Evolutionary conservation across 2,888 invertebrate genomes (phyloP), one percentile per base, ranked within the genome.

Genomic region (Lissocephala sabroskyi): DNA sequence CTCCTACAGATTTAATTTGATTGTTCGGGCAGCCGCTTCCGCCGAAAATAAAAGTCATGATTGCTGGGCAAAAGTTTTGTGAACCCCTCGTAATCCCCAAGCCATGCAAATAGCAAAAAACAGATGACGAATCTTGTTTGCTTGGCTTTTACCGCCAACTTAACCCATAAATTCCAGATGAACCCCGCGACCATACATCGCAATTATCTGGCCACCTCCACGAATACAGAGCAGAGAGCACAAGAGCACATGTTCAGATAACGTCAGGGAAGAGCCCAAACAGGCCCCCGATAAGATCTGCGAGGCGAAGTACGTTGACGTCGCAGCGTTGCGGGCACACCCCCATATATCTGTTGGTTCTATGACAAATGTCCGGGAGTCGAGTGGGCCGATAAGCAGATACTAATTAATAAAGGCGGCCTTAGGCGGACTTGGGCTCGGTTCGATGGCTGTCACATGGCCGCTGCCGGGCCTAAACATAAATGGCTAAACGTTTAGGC

Each of bases 161-260:
- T n/a, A n/a, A n/a, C 17, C 52, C 76, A 62, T 76, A 68, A 76
- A 73, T 65, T 55, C 56, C 54, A 49, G 67, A 68, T 73, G 73
- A 64, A 59, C 53, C 48, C 13, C 35, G 10, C 35, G n/a, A n/a
- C n/a, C n/a, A n/a, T n/a, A n/a, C n/a, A n/a, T n/a, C n/a, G n/a
- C 35, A 35, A 35, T 16, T 35, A 16, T 35, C 13, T 35, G 10
- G 30, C 30, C n/a, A n/a, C n/a, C n/a, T n/a, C n/a, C n/a, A n/a
- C n/a, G n/a, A n/a, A n/a, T n/a, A n/a, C n/a, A n/a, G n/a, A 23
- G 32, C 43, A 55, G 32, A 52, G 59, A 52, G 43, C 28, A 43
- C 17, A 33, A 19, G 33, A 39, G 29, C 16, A 37, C n/a, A n/a
- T n/a, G n/a, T n/a, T 45, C 32, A 76, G 68, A 76, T 68, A 68